Evolutionary conservation across 2,888 invertebrate genomes (phyloP).

Genomic region (Ellobium chinense): DNA sequence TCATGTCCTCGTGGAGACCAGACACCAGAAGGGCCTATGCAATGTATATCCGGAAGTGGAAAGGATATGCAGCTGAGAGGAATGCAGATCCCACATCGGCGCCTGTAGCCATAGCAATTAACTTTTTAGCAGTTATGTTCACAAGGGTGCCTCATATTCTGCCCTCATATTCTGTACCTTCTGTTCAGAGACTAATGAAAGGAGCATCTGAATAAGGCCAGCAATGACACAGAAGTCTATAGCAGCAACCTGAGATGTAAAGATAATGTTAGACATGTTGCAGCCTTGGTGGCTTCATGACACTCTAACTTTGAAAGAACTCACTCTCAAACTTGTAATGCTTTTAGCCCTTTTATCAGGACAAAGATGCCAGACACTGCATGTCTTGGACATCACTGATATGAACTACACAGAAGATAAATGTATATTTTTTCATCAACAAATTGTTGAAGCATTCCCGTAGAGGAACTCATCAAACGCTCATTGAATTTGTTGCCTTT

Average conservation of each 20-base stretch:
- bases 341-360: background rate
- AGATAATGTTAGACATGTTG: background rate
- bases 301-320: background rate
- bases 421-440: background rate
- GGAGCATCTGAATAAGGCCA: conserved; percentile 8
- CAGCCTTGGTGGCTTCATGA: conserved; percentile 7
- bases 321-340: conserved; percentile 1
- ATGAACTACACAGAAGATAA: background rate
- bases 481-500: background rate
- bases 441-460: background rate
- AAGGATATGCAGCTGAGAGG: background rate
- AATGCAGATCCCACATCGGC: background rate
- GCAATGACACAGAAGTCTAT: background rate
- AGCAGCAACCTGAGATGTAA: background rate
- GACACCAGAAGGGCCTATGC: background rate
- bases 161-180: background rate
- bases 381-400: background rate
- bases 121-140: background rate
- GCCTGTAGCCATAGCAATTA: background rate
- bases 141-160: background rate
- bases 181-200: conserved; percentile 8
- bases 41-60: background rate
- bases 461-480: background rate
- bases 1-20: conserved; percentile 2
- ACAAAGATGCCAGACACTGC: background rate